Percentiles rank a stretch among this genome's conserved stretches.
These are phyloP conservation scores for Holotrichia oblita DNA, from an alignment of 1,140 invertebrate species.

Conservation along the genomic window DNA sequence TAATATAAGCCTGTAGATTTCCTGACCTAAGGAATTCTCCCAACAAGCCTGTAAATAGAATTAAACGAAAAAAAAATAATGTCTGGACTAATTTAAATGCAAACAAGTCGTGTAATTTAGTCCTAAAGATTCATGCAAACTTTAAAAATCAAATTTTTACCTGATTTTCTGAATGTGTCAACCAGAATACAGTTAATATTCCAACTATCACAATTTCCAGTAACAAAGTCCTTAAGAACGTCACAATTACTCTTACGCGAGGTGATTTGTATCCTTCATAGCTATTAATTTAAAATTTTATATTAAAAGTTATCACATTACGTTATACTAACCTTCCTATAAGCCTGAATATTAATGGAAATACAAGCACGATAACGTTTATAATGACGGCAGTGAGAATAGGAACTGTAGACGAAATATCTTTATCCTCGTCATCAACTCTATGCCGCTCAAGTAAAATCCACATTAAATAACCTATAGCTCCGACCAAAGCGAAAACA, in stretches of 20 bases:
- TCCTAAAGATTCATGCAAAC: not conserved
- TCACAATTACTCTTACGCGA: constrained; percentile 68
- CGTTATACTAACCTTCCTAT: constrained; percentile 57
- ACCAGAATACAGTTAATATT: constrained; percentile 68
- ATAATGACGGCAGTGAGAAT: constrained; percentile 53
- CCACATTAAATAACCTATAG: constrained; percentile 62
- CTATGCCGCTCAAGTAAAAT: constrained; percentile 56
- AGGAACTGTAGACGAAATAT: constrained; percentile 43
- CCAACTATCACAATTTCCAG: constrained; percentile 67
- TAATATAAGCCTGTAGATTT: constrained; percentile 76
- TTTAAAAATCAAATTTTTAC: constrained; percentile 49
- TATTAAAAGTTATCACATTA: no score
- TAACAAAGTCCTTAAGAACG: constrained; percentile 67
- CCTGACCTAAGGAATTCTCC: constrained; percentile 77
- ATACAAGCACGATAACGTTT: constrained; percentile 57
- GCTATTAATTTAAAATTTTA: constrained; percentile 47
- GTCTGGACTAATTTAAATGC: no score
- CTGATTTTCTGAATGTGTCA: constrained; percentile 52
- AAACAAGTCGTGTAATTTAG: no score
- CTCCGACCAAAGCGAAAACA: constrained; percentile 61
- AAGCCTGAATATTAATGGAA: constrained; percentile 59
- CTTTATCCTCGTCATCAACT: constrained; percentile 41
- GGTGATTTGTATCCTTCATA: constrained; percentile 66
- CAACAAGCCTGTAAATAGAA: constrained; percentile 68
- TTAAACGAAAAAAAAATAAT: not conserved